phyloP scores from a whole-genome alignment of 1,140 invertebrate species.

The Dendrolimus punctatus region DNA sequence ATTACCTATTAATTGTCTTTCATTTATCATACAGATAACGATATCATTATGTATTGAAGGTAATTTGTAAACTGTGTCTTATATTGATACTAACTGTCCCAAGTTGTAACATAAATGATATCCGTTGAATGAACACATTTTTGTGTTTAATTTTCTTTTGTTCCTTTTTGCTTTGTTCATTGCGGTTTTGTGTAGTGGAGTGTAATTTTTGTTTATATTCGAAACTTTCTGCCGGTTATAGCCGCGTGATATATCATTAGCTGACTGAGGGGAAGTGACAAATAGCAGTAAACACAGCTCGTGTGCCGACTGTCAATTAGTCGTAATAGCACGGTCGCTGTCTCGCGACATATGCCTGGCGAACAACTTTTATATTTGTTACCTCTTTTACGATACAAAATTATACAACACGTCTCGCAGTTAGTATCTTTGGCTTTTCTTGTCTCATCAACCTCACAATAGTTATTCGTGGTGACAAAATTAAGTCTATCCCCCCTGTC shows the following conservation, averaged over 20 bases:
- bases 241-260: conserved; percentile 43
- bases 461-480: too few relatives aligned
- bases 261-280: conserved; percentile 40
- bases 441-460: too few relatives aligned
- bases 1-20: too few relatives aligned
- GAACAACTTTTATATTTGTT: conserved; percentile 35
- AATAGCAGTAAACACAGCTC: conserved; percentile 47
- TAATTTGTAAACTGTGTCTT: too few relatives aligned
- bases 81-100: too few relatives aligned
- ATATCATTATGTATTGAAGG: too few relatives aligned
- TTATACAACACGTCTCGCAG: conserved; percentile 18
- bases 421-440: too few relatives aligned
- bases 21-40: too few relatives aligned
- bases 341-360: conserved; percentile 45
- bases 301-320: conserved; percentile 52
- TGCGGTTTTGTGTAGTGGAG: conserved; percentile 4
- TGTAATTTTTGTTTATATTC: conserved; percentile 39
- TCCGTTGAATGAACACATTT: too few relatives aligned
- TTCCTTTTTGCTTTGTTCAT: not conserved
- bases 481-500: too few relatives aligned
- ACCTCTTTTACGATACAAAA: conserved; percentile 39
- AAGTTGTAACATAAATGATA: too few relatives aligned
- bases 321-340: conserved; percentile 30
- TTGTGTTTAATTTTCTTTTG: too few relatives aligned
- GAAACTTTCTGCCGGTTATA: conserved; percentile 31